These are phyloP conservation scores for Australoheros scitulus DNA, from an alignment of 2,113 vertebrate genomes.

Conservation along the genomic window DNA sequence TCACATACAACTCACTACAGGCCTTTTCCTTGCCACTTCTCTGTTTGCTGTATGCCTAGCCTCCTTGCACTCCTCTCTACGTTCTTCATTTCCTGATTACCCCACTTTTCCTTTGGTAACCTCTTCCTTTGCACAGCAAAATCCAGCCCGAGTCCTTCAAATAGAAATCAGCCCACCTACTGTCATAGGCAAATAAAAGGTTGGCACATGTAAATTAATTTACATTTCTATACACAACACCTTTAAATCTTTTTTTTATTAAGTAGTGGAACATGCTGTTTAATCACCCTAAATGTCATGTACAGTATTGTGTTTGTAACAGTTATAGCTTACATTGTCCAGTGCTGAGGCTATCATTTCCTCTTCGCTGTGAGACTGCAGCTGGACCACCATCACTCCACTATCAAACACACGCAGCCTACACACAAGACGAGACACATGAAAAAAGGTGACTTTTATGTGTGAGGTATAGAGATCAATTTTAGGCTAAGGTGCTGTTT, in stretches of 20 bases:
- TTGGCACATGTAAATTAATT: not conserved
- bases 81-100: not conserved
- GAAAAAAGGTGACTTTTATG: not conserved
- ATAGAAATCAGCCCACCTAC: not conserved
- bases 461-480: not conserved
- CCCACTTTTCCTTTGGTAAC: not conserved
- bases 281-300: not conserved
- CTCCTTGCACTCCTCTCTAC: not conserved
- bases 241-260: not conserved
- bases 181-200: not conserved
- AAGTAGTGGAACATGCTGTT: not conserved
- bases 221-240: not conserved
- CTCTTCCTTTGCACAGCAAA: not conserved
- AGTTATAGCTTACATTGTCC: conserved; percentile 85
- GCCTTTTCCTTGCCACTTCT: not conserved
- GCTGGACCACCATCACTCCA: conserved; percentile 98
- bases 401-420: conserved; percentile 97
- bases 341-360: conserved; percentile 96
- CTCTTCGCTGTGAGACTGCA: conserved; percentile 97
- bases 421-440: conserved; percentile 40
- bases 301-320: not conserved
- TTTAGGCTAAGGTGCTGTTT: not conserved
- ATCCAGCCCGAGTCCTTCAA: not conserved
- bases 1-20: not conserved
- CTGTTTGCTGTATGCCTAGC: not conserved